Conservation (phyloP, 2,888 invertebrate genomes). For the Balanococcus diminutus region DNA sequence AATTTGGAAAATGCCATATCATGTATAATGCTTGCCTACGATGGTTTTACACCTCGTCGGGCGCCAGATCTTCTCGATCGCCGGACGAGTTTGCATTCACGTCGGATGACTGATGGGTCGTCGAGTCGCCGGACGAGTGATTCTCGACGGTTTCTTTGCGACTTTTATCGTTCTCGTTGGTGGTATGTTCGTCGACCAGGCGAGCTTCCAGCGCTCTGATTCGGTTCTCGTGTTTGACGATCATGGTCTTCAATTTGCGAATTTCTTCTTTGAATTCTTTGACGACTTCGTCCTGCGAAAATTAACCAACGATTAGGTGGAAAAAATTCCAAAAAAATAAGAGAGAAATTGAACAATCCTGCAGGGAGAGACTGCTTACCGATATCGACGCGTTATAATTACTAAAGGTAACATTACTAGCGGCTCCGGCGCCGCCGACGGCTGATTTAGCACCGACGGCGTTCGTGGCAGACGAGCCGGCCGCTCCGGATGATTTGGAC, state of each 20-base stretch:
- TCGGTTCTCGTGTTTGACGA: conserved; percentile 90
- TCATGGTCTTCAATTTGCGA: conserved; percentile 89
- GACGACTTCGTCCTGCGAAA: conserved; percentile 73
- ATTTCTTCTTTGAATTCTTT: conserved; percentile 89
- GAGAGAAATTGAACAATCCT: not conserved
- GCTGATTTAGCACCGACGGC: not conserved
- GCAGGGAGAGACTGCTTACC: conserved; percentile 49
- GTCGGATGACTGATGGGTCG: conserved; percentile 57
- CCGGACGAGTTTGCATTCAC: conserved; percentile 56
- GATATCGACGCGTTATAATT: conserved; percentile 53
- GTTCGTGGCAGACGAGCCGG: not conserved
- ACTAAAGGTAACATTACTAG: conserved; percentile 51
- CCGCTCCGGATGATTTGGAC: not conserved
- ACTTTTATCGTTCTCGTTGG: conserved; percentile 61
- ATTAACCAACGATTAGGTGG: not conserved
- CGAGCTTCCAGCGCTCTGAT: conserved; percentile 78
- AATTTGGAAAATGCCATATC: not conserved
- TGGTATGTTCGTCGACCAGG: conserved; percentile 61
- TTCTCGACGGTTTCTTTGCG: conserved; percentile 49
- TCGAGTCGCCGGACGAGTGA: conserved; percentile 46
- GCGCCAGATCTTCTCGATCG: conserved; percentile 60
- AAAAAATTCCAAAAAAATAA: not conserved
- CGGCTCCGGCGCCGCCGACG: conserved; percentile 27
- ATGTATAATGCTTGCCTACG: not conserved
- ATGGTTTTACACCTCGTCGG: conserved; percentile 61